Percentiles rank a stretch among this genome's conserved stretches.
These are phyloP conservation scores for Stratiomys singularior DNA, from an alignment of 2,888 invertebrate species.

Conservation along the genomic window DNA sequence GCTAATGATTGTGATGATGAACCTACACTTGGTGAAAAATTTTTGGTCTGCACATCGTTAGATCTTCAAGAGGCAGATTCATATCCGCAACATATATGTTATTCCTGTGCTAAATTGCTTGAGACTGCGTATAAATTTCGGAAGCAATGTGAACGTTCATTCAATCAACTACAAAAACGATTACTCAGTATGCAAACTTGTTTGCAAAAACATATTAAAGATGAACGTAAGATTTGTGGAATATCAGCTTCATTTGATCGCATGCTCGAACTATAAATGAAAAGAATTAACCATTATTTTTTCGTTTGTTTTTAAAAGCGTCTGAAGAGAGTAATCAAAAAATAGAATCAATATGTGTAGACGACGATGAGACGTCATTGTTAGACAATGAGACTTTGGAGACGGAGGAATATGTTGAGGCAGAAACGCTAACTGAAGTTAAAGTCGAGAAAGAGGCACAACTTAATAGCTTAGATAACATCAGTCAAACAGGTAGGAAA, in stretches of 20 bases:
- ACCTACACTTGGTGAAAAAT: conserved; percentile 45
- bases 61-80: conserved; percentile 52
- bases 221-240: conserved; percentile 25
- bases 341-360: not conserved
- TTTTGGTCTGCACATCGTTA: conserved; percentile 48
- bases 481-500: too few species aligned
- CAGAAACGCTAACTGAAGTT: too few species aligned
- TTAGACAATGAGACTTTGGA: not conserved
- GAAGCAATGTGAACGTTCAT: conserved; percentile 56
- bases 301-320: not conserved
- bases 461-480: too few species aligned
- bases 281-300: too few species aligned
- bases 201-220: not conserved
- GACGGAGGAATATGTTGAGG: not conserved
- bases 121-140: conserved; percentile 58
- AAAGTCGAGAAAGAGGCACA: too few species aligned
- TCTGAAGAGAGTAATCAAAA: not conserved
- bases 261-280: too few species aligned
- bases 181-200: conserved; percentile 49
- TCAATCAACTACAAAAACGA: conserved; percentile 56
- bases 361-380: not conserved
- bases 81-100: conserved; percentile 59
- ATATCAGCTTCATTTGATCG: too few species aligned
- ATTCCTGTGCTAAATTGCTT: conserved; percentile 57
- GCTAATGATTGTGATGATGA: conserved; percentile 44